A percentile compares a stretch with the other conserved stretches of the same genome.
Evolutionary conservation across 2,113 vertebrate genomes (phyloP).

Genomic region (Atrichornis clamosus): DNA sequence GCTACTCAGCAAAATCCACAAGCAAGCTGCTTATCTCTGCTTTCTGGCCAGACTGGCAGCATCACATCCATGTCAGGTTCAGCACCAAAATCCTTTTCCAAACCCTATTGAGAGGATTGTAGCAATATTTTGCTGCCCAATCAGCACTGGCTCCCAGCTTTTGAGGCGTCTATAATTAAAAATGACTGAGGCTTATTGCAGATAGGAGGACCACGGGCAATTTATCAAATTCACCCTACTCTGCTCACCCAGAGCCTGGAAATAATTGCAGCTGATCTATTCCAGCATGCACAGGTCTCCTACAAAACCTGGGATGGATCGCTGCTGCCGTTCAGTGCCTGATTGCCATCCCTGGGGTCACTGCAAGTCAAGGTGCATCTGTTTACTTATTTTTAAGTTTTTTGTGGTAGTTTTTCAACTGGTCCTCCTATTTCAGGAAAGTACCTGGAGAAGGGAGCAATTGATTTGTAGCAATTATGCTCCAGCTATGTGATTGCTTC

Average conservation of each 20-base stretch:
- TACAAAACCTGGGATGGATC: constrained; percentile 32
- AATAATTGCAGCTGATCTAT: constrained; percentile 36
- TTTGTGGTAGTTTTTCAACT: background rate
- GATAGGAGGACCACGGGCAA: background rate
- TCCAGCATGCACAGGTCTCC: background rate
- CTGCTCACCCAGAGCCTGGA: constrained; percentile 3
- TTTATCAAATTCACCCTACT: constrained; percentile 51
- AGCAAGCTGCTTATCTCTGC: background rate
- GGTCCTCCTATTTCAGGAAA: background rate
- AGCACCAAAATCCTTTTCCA: background rate
- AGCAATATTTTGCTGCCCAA: constrained; percentile 23
- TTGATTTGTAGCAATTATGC: constrained; percentile 3
- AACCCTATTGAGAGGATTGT: background rate
- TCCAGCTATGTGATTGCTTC: background rate
- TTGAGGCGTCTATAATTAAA: background rate
- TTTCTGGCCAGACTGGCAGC: constrained; percentile 11
- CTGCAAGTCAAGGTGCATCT: background rate
- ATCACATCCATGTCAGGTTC: background rate
- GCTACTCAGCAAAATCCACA: constrained; percentile 2
- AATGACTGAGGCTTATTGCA: constrained; percentile 28
- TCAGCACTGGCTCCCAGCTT: background rate
- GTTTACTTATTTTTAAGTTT: background rate
- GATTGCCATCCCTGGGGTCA: background rate
- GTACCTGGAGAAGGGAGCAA: background rate
- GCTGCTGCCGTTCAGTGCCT: background rate